Percentiles rank a stretch among this genome's conserved stretches.
Evolutionary conservation across 2,797 vertebrate genomes (phyloP).

Genomic region (Choloepus didactylus): DNA sequence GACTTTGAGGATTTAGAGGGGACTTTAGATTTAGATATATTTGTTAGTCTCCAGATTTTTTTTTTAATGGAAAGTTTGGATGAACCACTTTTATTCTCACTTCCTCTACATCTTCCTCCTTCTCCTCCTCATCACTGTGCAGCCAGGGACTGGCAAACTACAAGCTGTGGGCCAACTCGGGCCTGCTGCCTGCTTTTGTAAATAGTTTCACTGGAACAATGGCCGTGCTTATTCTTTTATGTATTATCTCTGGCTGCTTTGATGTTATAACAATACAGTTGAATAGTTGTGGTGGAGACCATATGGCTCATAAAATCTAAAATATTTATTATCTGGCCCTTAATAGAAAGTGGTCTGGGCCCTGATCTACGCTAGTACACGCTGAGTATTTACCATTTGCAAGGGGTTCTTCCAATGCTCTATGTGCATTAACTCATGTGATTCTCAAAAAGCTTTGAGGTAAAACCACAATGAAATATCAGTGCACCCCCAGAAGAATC

Average conservation of each 20-base stretch:
- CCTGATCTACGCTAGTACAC: not conserved
- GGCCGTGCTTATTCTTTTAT: not conserved
- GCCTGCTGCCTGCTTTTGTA: not conserved
- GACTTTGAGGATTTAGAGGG: not conserved
- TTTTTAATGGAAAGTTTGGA: not conserved
- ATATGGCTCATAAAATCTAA: not conserved
- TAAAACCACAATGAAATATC: not conserved
- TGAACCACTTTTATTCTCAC: not conserved
- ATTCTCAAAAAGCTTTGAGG: not conserved
- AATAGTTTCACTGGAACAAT: not conserved
- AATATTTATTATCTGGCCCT: not conserved
- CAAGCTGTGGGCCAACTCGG: not conserved
- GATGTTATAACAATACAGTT: not conserved
- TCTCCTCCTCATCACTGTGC: no score
- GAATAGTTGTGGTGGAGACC: not conserved
- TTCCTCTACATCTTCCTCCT: not conserved
- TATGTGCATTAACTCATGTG: accelerated
- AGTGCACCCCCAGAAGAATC: no score
- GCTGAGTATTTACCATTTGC: accelerated
- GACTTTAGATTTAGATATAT: not conserved
- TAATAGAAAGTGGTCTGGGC: not conserved
- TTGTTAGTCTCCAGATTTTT: not conserved
- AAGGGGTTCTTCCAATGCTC: not conserved
- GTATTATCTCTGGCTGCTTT: not conserved
- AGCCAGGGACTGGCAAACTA: not conserved